Base-by-base conservation (phyloP, 2,113 vertebrate species). In the Heterotis niloticus region DNA sequence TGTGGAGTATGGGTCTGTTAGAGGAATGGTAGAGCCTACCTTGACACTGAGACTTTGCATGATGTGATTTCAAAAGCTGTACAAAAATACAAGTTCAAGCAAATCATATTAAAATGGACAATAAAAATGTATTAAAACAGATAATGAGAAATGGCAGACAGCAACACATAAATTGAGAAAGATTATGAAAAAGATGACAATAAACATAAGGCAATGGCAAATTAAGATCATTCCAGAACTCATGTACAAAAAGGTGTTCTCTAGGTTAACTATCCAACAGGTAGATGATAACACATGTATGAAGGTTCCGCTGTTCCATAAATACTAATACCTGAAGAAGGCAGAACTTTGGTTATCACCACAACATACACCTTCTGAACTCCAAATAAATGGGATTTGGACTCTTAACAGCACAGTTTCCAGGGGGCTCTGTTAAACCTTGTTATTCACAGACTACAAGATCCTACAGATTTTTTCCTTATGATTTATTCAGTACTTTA, bases 61-160 rank as follows among this genome's bases (percentile, higher is more conserved):
- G 96, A 90, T 96, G 96, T 94, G 97, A 96, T 98, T 98, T 98
- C 97, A 98, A 96, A 96, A 96, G 97, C 97, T 99, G 97, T 94
- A 95, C 88, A 95, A 94, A 92, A 94, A 94, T 91, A 86, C 89
- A 93, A 93, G 94, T 89, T 89, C 90, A 96, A 96, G 95, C 91
- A 94, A 95, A 96, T 94, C 88, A 95, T 93, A 90, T 86, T 85
- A 84, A 87, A 93, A 88, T 89, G 86, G 91, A 88, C 84, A 79
- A 76, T 82, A 78, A 80, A 86, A 76, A 84, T 81, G 84, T 83
- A 51, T 79, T 20, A 83, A 83, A 81, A 86, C 57, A 82, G 76
- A 71, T 81, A 64, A 84, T n/a, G 59, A 59, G 75, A 64, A 75
- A 64, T 79, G 79, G 78, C 59, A 67, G 78, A 23, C 84, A 82